Evolutionary conservation across 2,113 vertebrate species (phyloP).

Genomic region (Indicator indicator): DNA sequence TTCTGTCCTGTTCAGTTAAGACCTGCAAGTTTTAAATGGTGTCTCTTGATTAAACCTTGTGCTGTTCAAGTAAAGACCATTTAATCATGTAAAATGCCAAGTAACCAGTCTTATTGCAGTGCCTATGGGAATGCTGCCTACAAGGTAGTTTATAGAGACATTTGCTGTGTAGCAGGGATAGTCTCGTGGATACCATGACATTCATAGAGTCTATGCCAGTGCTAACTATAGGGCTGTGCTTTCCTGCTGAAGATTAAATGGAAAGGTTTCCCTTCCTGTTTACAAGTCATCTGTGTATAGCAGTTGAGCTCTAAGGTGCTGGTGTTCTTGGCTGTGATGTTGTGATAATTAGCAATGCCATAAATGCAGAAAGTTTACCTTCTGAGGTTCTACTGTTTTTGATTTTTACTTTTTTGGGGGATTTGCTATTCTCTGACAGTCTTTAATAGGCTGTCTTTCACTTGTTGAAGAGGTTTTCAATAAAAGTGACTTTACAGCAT

Average conservation of each 20-base stretch:
- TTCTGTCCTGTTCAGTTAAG: neutral
- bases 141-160: neutral
- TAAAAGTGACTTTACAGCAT: neutral
- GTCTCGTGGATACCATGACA: neutral
- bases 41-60: neutral
- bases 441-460: neutral
- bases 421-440: neutral
- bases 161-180: neutral
- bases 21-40: neutral
- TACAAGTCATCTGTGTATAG: neutral
- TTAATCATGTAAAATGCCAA: neutral
- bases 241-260: neutral
- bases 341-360: neutral
- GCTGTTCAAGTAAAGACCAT: neutral
- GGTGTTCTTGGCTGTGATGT: neutral
- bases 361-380: neutral
- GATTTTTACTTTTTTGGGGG: neutral
- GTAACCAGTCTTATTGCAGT: neutral
- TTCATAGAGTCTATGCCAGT: neutral
- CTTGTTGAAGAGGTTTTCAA: neutral
- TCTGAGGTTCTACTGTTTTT: neutral
- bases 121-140: neutral
- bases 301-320: neutral
- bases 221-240: neutral
- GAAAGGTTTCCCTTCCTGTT: neutral